Base-by-base conservation (phyloP, 2,888 invertebrate genomes). In the Beris chalybata region DNA sequence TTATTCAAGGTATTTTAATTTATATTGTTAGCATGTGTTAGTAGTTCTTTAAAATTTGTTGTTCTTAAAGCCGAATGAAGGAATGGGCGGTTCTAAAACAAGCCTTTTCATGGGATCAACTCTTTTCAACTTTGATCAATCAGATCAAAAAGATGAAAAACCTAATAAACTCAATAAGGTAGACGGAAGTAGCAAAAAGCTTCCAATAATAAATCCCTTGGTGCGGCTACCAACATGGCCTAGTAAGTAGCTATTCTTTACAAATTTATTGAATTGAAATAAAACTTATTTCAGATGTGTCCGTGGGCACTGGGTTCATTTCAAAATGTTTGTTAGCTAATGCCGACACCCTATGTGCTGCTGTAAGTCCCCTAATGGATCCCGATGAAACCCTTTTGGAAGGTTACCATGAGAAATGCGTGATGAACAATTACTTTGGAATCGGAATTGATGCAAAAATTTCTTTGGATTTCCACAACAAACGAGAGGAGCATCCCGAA, bases 351-450 rank as follows among this genome's bases (percentile, higher is more conserved):
- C 83, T 97, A 5, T 97, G 97, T 79, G 96, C 97, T 1, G 95
- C 96, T 1, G 96, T 95, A n/a, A 93, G 95, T 69, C 95, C 97
- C 0, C 82, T 97, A 11, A 93, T 96, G 90, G 95, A 95, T 77
- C 92, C 93, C 0, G 94, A 94, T 75, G 93, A 94, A 75, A 91
- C 92, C 0, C 83, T 93, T 2, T 82, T 92, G 76, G 94, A 94
- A 82, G 94, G 94, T 0, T 93, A 91, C 79, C 91, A 91, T 74
- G 97, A 98, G 81, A 89, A 91, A 72, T 95, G 95, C 75, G 96
- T 97, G 2, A 97, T 98, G 97, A 98, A 97, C 81, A 98, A 98
- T 79, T 98, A 98, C 78, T 97, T 97, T 78, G 97, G 97, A 0
- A 97, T 98, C 75, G 97, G 97, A 0, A 93, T 98, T 70, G 97